Conservation (phyloP, 1,140 invertebrate genomes). For the Drosophila lini region DNA sequence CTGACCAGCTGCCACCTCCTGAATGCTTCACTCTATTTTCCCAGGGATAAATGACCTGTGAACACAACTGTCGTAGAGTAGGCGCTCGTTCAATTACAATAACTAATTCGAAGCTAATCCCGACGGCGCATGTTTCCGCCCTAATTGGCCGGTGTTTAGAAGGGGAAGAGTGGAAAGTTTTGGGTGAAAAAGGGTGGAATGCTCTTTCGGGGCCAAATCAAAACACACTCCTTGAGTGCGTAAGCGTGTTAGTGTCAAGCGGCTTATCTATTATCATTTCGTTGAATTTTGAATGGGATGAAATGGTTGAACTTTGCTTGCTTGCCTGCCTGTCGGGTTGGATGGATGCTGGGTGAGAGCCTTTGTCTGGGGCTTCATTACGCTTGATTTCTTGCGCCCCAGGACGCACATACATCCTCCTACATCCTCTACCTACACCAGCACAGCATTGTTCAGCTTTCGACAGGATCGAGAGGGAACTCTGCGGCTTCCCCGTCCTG, state of each 20-base stretch:
- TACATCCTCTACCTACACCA: not conserved
- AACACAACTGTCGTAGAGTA: constrained; percentile 30
- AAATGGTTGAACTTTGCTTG: not conserved
- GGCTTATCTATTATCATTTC: constrained; percentile 61
- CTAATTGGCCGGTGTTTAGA: constrained; percentile 34
- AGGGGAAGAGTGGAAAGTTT: not conserved
- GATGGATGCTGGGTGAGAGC: not conserved
- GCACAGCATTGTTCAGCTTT: constrained; percentile 54
- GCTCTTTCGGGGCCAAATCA: constrained; percentile 32
- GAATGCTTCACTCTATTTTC: not conserved
- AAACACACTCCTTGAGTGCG: constrained; percentile 46
- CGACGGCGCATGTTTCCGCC: constrained; percentile 16
- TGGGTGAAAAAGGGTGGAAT: constrained; percentile 7
- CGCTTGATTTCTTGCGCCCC: constrained; percentile 73
- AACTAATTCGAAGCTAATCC: constrained; percentile 40
- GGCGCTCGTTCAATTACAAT: constrained; percentile 31
- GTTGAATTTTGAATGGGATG: constrained; percentile 46
- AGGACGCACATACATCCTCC: constrained; percentile 13
- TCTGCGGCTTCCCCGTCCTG: constrained; percentile 31
- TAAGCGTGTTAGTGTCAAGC: constrained; percentile 40
- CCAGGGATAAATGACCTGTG: constrained; percentile 1
- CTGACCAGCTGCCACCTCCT: constrained; percentile 9
- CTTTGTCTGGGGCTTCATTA: constrained; percentile 70
- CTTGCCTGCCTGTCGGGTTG: not conserved
- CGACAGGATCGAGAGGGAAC: constrained; percentile 30